Conservation (phyloP, 1,140 invertebrate species). For the Drosophila repletoides region DNA sequence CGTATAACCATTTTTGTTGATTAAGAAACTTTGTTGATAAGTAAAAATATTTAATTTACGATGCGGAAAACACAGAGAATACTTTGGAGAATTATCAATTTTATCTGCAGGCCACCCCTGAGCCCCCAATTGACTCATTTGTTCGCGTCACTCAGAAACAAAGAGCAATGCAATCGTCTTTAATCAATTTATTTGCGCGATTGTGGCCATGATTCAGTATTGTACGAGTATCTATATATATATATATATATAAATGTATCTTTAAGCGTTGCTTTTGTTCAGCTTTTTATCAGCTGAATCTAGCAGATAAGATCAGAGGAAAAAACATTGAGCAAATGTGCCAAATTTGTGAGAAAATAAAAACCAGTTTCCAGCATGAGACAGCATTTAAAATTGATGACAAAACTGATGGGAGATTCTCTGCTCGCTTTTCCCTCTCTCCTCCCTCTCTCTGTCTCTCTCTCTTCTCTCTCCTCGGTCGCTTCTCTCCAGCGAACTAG, state of each 20-base stretch:
- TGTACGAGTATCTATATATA: not conserved
- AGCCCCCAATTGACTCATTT: too few species aligned
- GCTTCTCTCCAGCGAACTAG: too few species aligned
- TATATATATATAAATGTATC: not conserved
- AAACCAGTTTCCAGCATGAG: conserved; percentile 9
- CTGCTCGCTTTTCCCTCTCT: not conserved
- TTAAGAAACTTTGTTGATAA: too few species aligned
- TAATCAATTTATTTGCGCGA: conserved; percentile 10
- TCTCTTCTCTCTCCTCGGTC: too few species aligned
- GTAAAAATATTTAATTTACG: too few species aligned
- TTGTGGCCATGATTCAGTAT: conserved; percentile 12
- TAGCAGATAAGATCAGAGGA: conserved; percentile 6
- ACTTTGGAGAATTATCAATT: too few species aligned
- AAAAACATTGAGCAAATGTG: conserved; percentile 9
- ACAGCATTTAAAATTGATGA: not conserved
- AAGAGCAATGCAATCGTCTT: not conserved
- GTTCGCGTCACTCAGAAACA: too few species aligned
- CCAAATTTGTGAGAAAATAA: conserved; percentile 17
- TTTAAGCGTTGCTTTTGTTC: not conserved
- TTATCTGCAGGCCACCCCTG: too few species aligned
- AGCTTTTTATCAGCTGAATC: conserved; percentile 5
- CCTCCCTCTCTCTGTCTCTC: not conserved
- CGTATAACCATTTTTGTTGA: too few species aligned
- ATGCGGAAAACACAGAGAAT: too few species aligned
- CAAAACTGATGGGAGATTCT: not conserved